A percentile compares a stretch with the other conserved stretches of the same genome.
phyloP scores from a whole-genome alignment of 2,113 vertebrate genomes.

The Corapipo altera region DNA sequence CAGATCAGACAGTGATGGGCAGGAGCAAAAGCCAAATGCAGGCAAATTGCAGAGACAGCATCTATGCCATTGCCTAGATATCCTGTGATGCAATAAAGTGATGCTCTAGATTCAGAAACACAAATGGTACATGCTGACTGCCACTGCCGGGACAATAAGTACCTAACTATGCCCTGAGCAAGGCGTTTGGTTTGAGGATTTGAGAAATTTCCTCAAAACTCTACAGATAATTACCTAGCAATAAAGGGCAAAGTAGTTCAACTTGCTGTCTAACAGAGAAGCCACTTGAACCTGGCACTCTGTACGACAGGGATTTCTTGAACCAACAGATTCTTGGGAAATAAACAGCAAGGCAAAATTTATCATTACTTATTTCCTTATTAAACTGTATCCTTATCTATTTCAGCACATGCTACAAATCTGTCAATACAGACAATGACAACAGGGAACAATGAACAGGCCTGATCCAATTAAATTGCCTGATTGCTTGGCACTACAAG shows the following conservation, averaged over 20 bases:
- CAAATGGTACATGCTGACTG: not conserved
- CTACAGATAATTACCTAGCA: not conserved
- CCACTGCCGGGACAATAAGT: not conserved
- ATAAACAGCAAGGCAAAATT: not conserved
- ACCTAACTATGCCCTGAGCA: not conserved
- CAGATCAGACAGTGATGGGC: not conserved
- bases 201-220: not conserved
- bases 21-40: not conserved
- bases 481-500: not conserved
- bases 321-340: not conserved
- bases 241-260: not conserved
- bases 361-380: not conserved
- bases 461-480: not conserved
- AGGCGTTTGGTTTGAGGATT: not conserved
- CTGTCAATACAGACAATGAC: not conserved
- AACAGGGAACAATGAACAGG: not conserved
- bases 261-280: not conserved
- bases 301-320: not conserved
- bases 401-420: not conserved
- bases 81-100: accelerated
- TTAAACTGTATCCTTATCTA: not conserved
- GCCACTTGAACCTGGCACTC: not conserved
- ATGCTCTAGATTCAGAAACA: not conserved
- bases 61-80: not conserved
- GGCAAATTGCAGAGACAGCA: no score